These are phyloP conservation scores for Axis porcinus DNA, from an alignment of 2,113 vertebrate species.

Conservation along the genomic window DNA sequence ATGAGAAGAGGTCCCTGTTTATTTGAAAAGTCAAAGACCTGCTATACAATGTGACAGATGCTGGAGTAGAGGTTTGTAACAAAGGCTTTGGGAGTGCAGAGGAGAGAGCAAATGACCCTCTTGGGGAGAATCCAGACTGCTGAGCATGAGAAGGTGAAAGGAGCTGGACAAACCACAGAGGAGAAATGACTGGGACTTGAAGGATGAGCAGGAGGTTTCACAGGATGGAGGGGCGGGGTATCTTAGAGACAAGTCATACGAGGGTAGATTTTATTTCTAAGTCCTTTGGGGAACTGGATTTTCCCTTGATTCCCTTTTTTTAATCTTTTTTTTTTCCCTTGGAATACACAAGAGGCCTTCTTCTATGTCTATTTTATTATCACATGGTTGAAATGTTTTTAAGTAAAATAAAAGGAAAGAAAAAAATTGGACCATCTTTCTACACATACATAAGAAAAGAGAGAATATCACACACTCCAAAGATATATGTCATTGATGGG, in stretches of 20 bases:
- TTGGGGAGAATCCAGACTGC: not conserved
- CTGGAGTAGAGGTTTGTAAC: not conserved
- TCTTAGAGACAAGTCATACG: not conserved
- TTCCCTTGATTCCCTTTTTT: not conserved
- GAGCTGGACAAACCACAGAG: not conserved
- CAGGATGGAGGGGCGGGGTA: accelerated
- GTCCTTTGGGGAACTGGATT: not conserved
- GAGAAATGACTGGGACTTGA: not conserved
- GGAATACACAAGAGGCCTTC: not conserved
- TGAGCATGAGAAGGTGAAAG: not conserved
- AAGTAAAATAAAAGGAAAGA: not conserved
- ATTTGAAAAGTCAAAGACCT: not conserved
- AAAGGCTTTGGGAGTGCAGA: not conserved
- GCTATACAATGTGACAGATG: not conserved
- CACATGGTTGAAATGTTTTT: not conserved
- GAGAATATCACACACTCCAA: not conserved
- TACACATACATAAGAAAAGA: not conserved
- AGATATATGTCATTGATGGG: not conserved
- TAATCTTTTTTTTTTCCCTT: not conserved
- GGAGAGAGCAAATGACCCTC: not conserved
- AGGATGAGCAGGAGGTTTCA: not conserved
- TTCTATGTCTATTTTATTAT: not conserved
- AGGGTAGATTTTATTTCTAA: not conserved
- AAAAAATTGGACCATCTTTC: not conserved
- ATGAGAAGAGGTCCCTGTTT: not conserved